A percentile compares a stretch with the other conserved stretches of the same genome.
Conservation (phyloP, 2,888 invertebrate genomes). For the Troides oblongomaculatus region DNA sequence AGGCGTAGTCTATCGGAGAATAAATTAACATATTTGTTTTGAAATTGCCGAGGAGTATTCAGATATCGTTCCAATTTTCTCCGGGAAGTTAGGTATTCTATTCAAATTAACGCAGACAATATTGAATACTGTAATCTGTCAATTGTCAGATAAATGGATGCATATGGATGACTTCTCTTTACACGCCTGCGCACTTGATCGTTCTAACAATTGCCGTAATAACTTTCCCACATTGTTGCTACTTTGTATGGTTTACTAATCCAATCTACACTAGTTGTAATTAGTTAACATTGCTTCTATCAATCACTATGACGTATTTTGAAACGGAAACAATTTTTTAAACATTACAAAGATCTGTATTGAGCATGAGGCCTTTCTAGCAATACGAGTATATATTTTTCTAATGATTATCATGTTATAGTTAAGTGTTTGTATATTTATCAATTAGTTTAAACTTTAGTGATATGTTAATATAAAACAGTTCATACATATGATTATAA, state of each 20-base stretch:
- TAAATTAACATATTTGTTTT: slow-evolving; percentile 72
- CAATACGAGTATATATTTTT: too few species aligned
- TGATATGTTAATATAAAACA: too few species aligned
- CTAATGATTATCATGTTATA: too few species aligned
- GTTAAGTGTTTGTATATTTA: too few species aligned
- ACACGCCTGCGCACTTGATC: slow-evolving; percentile 31
- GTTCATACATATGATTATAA: too few species aligned
- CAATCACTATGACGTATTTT: not conserved
- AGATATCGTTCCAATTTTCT: slow-evolving; percentile 70
- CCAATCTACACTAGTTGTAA: not conserved
- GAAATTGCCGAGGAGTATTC: slow-evolving; percentile 70
- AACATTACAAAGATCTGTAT: too few species aligned
- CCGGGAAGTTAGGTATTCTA: slow-evolving; percentile 63
- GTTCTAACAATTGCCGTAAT: not conserved
- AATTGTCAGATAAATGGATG: slow-evolving; percentile 45
- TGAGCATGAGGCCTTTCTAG: too few species aligned
- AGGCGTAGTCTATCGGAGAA: slow-evolving; percentile 57
- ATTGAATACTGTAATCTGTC: slow-evolving; percentile 65
- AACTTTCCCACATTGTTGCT: not conserved
- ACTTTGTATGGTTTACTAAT: not conserved
- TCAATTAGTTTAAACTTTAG: too few species aligned
- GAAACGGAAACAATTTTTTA: too few species aligned
- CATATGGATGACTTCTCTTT: slow-evolving; percentile 51
- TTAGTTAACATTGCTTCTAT: not conserved
- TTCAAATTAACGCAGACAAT: slow-evolving; percentile 65